Evolutionary conservation across 2,113 vertebrate species (phyloP).

Genomic region (Lanius ludovicianus): DNA sequence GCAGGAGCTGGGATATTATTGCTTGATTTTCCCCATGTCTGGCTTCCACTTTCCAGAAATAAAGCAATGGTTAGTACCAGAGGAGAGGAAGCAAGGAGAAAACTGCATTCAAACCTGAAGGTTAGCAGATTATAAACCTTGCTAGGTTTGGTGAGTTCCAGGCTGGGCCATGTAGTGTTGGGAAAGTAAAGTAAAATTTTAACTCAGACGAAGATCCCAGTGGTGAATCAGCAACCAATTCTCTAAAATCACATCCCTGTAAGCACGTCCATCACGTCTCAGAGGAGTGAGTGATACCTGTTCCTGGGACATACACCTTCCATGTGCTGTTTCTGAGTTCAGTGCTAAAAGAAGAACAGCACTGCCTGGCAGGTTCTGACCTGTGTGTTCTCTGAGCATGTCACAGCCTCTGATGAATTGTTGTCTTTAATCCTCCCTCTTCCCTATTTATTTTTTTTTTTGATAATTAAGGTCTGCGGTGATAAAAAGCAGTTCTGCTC

Average conservation of each 20-base stretch:
- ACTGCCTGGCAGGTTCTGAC: background rate
- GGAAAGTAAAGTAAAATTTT: slow-evolving; percentile 36
- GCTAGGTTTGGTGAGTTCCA: background rate
- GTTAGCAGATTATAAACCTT: background rate
- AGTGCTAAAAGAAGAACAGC: background rate
- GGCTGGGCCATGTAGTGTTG: background rate
- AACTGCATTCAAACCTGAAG: background rate
- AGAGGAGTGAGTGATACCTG: background rate
- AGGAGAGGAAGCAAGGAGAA: background rate
- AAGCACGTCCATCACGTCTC: slow-evolving; percentile 11
- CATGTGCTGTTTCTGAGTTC: background rate
- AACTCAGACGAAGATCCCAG: background rate
- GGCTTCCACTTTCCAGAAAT: background rate
- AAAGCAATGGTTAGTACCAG: background rate
- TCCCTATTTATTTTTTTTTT: background rate
- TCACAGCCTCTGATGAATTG: background rate
- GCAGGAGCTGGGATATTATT: background rate
- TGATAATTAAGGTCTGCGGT: background rate
- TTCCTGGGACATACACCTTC: background rate
- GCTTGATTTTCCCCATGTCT: background rate
- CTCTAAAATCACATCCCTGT: background rate
- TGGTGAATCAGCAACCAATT: slow-evolving; percentile 30
- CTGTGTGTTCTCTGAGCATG: background rate
- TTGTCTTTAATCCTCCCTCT: background rate
- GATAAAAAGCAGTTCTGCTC: background rate